phyloP scores from a whole-genome alignment of 1,140 invertebrate genomes.

The Camponotus pennsylvanicus region DNA sequence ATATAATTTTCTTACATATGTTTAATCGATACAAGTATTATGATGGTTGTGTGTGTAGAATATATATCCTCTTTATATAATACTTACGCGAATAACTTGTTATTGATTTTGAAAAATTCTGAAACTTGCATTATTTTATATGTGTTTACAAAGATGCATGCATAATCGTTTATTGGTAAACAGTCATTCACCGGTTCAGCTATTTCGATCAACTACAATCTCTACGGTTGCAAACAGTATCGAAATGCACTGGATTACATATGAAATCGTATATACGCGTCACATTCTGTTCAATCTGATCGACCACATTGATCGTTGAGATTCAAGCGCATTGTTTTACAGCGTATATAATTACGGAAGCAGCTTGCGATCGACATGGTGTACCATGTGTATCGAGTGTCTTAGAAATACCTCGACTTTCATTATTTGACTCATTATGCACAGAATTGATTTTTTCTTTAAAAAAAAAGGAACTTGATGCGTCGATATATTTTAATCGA shows the following conservation, averaged over 20 bases:
- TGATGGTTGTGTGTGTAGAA: no score
- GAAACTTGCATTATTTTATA: slow-evolving; percentile 17
- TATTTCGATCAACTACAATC: background rate
- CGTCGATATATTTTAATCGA: no score
- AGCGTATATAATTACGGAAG: slow-evolving; percentile 36
- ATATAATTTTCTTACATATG: no score
- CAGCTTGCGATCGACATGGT: background rate
- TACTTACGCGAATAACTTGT: background rate
- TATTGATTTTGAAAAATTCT: background rate
- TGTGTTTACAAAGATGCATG: background rate
- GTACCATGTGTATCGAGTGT: no score
- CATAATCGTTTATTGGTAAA: background rate
- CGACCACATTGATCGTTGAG: slow-evolving; percentile 30
- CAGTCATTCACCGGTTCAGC: background rate
- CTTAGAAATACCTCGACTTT: no score
- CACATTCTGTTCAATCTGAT: slow-evolving; percentile 42
- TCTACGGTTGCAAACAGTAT: slow-evolving; percentile 10
- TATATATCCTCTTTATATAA: background rate
- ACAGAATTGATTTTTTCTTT: no score
- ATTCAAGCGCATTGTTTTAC: slow-evolving; percentile 45
- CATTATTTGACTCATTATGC: no score
- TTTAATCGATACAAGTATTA: no score
- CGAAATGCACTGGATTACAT: slow-evolving; percentile 31
- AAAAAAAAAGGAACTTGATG: no score
- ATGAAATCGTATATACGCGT: slow-evolving; percentile 45